Evolutionary conservation across 64 coral and sea anemone genomes (phyloP), one percentile per base, ranked within the genome.

Genomic region (Actinia tenebrosa): DNA sequence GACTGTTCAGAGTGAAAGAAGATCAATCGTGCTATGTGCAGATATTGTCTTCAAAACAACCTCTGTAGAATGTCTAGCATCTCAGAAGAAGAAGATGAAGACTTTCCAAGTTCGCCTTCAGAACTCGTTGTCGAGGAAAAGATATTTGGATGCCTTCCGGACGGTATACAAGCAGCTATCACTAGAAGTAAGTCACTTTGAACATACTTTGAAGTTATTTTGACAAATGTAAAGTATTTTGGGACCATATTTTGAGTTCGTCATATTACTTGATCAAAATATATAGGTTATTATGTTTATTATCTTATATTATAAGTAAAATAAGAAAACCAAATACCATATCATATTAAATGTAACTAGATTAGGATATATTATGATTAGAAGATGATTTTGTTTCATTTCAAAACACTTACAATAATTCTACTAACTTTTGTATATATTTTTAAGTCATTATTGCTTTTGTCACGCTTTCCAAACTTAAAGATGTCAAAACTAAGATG

Each of bases 31-130:
- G 77, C 37, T 79, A 79, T 79, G 77, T 79, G 77, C 18, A 42
- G 45, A 17, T 19, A 44, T 45, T 44, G 77, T 13, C 6, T 45
- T 44, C 77, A 27, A 79, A 79, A 79, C 4, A 79, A 44, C 17
- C 42, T 56, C 82, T 26, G 22, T 22, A 27, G n/a, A 47, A 56
- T 84, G 82, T 60, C 47, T 27, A 84, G 82, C 20, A 46, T 84
- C 20, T 27, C 25, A 16, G 82, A 84, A 25, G 82, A 84, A 84
- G 53, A 84, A 0, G 82, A 84, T 18, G 23, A 26, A 84, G 79
- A 81, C 16, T 81, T 46, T 81, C 79, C 26, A 15, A 18, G 17
- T 42, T 44, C 79, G 79, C 50, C 79, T 47, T 61, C 60, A 18
- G 60, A 61, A 58, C 7, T 2, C 15, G 37, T 42, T 79, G 53